Evolutionary conservation across 2,888 invertebrate genomes (phyloP).

Genomic region (Macrophya alboannulata): DNA sequence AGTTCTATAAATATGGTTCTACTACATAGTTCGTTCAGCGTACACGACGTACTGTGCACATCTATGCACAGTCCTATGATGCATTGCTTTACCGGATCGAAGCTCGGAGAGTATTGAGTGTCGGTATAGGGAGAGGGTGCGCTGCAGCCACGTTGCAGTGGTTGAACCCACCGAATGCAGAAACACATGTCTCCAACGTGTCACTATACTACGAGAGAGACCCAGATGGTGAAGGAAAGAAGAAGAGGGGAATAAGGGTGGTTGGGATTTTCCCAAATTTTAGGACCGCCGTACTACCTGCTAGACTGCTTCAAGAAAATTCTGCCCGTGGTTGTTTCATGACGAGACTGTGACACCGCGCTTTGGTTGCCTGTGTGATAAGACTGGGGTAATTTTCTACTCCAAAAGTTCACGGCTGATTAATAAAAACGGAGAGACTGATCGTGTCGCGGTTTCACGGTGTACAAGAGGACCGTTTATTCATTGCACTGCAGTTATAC

Average conservation of each 20-base stretch:
- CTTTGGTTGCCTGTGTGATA: neutral
- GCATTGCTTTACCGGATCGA: neutral
- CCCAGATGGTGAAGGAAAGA: neutral
- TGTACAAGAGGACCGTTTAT: neutral
- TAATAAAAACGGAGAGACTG: neutral
- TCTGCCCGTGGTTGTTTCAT: neutral
- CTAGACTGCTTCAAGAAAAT: neutral
- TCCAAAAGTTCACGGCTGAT: neutral
- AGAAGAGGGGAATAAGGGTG: slow-evolving; percentile 13
- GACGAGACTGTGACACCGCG: neutral
- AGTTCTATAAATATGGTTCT: slow-evolving; percentile 41
- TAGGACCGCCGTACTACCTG: neutral
- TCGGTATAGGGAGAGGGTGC: neutral
- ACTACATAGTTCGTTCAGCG: neutral
- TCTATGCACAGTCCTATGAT: neutral
- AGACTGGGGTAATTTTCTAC: neutral
- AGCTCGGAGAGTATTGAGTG: neutral
- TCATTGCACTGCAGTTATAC: neutral
- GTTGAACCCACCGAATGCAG: slow-evolving; percentile 36
- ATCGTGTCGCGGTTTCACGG: neutral
- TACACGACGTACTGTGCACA: neutral
- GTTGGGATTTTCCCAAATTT: slow-evolving; percentile 19
- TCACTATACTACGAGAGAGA: slow-evolving; percentile 28
- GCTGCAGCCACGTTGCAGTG: neutral
- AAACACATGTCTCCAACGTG: slow-evolving; percentile 51